Evolutionary conservation across 2,888 invertebrate species (phyloP).

Genomic region (Fissipunctia ypsillon): DNA sequence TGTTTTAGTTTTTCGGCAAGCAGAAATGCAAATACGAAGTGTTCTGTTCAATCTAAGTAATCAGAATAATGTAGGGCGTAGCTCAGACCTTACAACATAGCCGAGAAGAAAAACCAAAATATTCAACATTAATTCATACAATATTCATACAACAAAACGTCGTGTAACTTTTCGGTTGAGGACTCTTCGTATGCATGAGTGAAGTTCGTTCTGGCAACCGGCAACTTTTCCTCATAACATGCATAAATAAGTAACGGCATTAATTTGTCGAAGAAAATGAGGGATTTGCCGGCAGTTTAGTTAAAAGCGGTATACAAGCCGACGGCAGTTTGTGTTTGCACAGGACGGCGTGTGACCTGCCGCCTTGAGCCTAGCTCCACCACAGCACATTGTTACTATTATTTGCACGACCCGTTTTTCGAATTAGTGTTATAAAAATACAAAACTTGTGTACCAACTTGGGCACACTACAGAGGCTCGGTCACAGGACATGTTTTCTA

Average conservation of each 20-base stretch:
- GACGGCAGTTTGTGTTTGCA: slow-evolving; percentile 68
- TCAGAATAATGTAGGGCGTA: background rate
- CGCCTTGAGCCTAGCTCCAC: slow-evolving; percentile 42
- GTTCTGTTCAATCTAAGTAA: slow-evolving; percentile 2
- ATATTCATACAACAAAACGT: slow-evolving; percentile 57
- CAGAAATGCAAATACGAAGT: background rate
- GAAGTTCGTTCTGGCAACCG: slow-evolving; percentile 64
- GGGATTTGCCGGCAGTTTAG: slow-evolving; percentile 77
- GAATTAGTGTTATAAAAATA: slow-evolving; percentile 67
- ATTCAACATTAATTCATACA: slow-evolving; percentile 30
- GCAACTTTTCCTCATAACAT: slow-evolving; percentile 72
- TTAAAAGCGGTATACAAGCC: slow-evolving; percentile 73
- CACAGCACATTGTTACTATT: slow-evolving; percentile 68
- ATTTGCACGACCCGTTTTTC: slow-evolving; percentile 68
- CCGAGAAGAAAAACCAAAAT: slow-evolving; percentile 7
- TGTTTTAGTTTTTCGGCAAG: background rate
- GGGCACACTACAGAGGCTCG: slow-evolving; percentile 45
- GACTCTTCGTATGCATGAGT: slow-evolving; percentile 66
- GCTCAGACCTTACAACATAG: background rate
- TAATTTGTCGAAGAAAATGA: slow-evolving; percentile 80
- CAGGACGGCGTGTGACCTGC: slow-evolving; percentile 66
- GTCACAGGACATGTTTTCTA: slow-evolving; percentile 70
- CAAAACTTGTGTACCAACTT: slow-evolving; percentile 62
- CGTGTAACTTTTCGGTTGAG: slow-evolving; percentile 62
- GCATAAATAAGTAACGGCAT: slow-evolving; percentile 81